These are phyloP conservation scores for Xestobium rufovillosum DNA, from an alignment of 2,888 invertebrate species.

Conservation along the genomic window DNA sequence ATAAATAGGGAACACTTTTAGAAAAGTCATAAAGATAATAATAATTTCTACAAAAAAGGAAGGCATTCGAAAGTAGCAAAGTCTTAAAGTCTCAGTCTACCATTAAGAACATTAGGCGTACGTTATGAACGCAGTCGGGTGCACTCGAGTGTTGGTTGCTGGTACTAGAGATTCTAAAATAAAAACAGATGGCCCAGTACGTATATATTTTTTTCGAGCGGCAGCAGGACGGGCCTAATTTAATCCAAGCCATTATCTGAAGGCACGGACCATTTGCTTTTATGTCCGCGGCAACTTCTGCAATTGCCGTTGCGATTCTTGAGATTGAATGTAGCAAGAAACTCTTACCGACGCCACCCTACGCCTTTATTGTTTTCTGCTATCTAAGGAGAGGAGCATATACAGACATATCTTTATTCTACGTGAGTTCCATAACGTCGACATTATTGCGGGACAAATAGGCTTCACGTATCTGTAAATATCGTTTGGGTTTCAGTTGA, in stretches of 20 bases:
- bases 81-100: constrained; percentile 5
- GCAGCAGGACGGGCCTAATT: constrained; percentile 35
- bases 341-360: constrained; percentile 30
- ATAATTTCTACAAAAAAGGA: constrained; percentile 15
- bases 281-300: constrained; percentile 34
- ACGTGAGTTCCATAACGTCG: no score
- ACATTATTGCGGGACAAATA: no score
- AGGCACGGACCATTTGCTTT: constrained; percentile 39
- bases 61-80: no score
- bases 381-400: constrained; percentile 15
- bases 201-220: constrained; percentile 34
- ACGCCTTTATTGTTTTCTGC: constrained; percentile 22
- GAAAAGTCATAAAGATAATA: constrained; percentile 22
- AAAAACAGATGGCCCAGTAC: constrained; percentile 38
- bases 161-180: constrained; percentile 28
- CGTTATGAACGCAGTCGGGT: constrained; percentile 24
- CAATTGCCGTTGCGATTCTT: constrained; percentile 33
- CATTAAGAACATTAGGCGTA: constrained; percentile 25
- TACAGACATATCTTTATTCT: no score
- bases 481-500: no score
- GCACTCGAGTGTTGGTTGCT: constrained; percentile 15
- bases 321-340: constrained; percentile 31
- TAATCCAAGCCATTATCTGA: constrained; percentile 38
- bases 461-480: no score
- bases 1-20: no score